phyloP scores from a whole-genome alignment of 2,888 invertebrate species.

The Rhaphigaster nebulosa region DNA sequence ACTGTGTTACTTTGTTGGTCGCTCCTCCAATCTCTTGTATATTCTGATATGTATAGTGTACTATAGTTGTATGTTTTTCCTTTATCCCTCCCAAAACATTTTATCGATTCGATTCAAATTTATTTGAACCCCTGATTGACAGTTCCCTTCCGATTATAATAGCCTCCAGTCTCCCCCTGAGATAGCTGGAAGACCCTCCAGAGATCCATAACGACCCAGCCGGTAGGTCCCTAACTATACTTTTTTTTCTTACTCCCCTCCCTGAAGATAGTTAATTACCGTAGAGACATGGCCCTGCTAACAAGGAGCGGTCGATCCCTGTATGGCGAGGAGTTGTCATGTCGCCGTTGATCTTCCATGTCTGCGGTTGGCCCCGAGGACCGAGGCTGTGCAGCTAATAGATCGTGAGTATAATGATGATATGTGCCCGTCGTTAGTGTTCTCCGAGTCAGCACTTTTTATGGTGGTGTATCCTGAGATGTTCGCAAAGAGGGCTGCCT shows the following conservation, averaged over 20 bases:
- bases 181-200: neutral
- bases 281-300: neutral
- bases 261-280: neutral
- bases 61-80: neutral
- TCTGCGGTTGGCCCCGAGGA: neutral
- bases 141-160: neutral
- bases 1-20: too few species aligned
- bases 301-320: constrained; percentile 13
- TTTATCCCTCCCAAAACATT: neutral
- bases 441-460: constrained; percentile 1
- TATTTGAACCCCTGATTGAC: neutral
- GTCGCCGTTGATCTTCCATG: constrained; percentile 21
- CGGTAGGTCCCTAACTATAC: neutral
- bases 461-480: neutral
- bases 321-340: constrained; percentile 19
- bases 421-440: constrained; percentile 25
- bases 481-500: neutral
- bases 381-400: neutral
- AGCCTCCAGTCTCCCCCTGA: neutral
- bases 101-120: neutral
- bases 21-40: too few species aligned
- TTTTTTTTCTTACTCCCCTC: neutral
- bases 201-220: neutral
- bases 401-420: constrained; percentile 23
- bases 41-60: neutral